Base-by-base conservation (phyloP, 2,888 invertebrate genomes). In the Carcina quercana region DNA sequence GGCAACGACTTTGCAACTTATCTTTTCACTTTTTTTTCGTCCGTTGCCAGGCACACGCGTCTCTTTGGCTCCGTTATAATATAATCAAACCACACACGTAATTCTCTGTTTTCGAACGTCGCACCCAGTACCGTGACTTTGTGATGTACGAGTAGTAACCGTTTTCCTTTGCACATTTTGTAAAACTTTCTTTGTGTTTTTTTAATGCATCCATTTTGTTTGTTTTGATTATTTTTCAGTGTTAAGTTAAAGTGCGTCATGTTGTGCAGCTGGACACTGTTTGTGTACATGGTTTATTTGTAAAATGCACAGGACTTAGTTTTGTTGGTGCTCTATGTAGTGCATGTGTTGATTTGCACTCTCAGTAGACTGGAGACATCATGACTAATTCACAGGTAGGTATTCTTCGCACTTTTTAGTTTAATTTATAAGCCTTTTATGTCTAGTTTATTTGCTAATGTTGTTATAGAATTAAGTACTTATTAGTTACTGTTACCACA, bases 351-450 rank as follows among this genome's bases (percentile, higher is more conserved):
- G 57, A 59, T 69, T 59, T 71, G 56, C 74, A 80, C 79, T 78
- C 66, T 42, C 58, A 60, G 49, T 72, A 70, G 62, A 50, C 46
- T 45, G 69, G 60, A 63, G 64, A 58, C 73, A 72, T 63, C 64
- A 87, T 87, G 87, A 87, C 87, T 60, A 87, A 87, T 76, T 86
- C 87, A 59, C 87, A 87, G 87, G 87, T 87, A 85, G 7, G 8
- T 54, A 59, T 58, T 52, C 57, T 53, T 67, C 67, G 59, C 61
- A 57, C 60, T 50, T 49, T 48, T 53, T 36, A 35, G 57, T 48
- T 43, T 54, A 57, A 38, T 42, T 45, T 40, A 42, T 37, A 32
- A 44, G 43, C n/a, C n/a, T n/a, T n/a, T n/a, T n/a, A 5, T 17
- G 7, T 5, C 7, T 5, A 17, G 17, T 17, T 17, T 17, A 17